Evolutionary conservation across 1,140 invertebrate genomes (phyloP), one percentile per base, ranked within the genome.

Genomic region (Drosophila pruinosa): DNA sequence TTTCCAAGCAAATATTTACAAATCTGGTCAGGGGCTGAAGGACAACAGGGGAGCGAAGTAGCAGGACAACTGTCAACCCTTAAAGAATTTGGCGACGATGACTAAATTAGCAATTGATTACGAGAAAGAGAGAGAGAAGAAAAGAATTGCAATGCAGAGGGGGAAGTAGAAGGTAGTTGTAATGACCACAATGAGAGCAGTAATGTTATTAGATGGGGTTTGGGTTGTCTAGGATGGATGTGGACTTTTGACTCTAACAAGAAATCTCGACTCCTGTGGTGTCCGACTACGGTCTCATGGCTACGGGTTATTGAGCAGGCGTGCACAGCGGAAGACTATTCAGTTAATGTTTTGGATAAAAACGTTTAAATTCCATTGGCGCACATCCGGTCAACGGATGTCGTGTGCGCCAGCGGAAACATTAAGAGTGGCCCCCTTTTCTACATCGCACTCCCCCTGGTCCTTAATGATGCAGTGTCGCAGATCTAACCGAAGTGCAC

Each of bases 301-400:
- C 73, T 34, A 86, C 70, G 81, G 81, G 74, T 59, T 86, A 86
- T 86, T 86, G 81, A 86, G 41, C 81, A 86, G 81, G 81, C 81
- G 82, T 86, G 82, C 81, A 65, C 82, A 69, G 31, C 81, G 81
- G 82, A 85, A 88, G 82, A 79, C 77, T 77, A 74, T 75, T 77
- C 73, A 85, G 82, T 85, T 85, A 85, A 85, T 85, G 82, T 81
- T 86, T 86, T 85, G 81, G 81, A 85, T 85, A 82, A 75, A 85
- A 85, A 75, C 81, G 81, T 85, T 85, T 85, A 85, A 85, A 85
- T 85, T 86, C 81, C 81, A 85, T 85, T 85, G 81, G 77, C 81
- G 77, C 77, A 85, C 81, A 77, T 85, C 81, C 81, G 81, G 77
- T 86, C 82, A 88, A 36, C 81, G 81, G 81, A 86, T 81, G 81